phyloP scores from a whole-genome alignment of 2,888 invertebrate genomes.

The Notodonta ziczac region DNA sequence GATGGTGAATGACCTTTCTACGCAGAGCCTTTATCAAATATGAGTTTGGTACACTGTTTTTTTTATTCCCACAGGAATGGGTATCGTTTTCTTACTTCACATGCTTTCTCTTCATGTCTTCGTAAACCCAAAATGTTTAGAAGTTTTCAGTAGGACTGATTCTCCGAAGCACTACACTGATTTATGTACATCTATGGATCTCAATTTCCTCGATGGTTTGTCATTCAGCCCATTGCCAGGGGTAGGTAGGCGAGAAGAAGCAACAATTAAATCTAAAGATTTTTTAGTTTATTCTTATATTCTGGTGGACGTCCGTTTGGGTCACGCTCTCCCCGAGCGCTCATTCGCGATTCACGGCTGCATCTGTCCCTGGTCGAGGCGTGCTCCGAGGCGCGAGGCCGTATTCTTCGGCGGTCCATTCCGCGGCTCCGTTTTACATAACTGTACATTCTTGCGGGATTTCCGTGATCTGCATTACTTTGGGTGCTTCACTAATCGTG shows the following conservation, averaged over 20 bases:
- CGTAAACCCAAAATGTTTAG: no score
- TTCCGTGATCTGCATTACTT: constrained; percentile 29
- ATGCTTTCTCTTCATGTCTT: no score
- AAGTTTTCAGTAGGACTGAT: no score
- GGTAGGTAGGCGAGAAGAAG: neutral
- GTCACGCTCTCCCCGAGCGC: neutral
- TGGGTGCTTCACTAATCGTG: constrained; percentile 6
- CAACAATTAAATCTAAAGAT: neutral
- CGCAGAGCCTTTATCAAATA: neutral
- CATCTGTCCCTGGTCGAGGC: constrained; percentile 2
- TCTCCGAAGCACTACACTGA: no score
- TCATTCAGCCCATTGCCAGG: no score
- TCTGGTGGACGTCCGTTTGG: neutral
- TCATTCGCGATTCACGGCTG: neutral
- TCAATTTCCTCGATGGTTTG: no score
- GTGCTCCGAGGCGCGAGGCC: constrained; percentile 16
- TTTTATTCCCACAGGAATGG: neutral
- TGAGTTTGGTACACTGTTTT: neutral
- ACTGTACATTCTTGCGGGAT: constrained; percentile 28
- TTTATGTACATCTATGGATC: no score
- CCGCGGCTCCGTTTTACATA: constrained; percentile 27
- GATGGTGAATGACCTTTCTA: neutral
- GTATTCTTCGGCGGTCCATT: constrained; percentile 28
- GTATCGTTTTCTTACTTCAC: neutral
- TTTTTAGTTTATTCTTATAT: neutral